Conservation (phyloP, 2,797 vertebrate species). For the Pseudochirops cupreus region DNA sequence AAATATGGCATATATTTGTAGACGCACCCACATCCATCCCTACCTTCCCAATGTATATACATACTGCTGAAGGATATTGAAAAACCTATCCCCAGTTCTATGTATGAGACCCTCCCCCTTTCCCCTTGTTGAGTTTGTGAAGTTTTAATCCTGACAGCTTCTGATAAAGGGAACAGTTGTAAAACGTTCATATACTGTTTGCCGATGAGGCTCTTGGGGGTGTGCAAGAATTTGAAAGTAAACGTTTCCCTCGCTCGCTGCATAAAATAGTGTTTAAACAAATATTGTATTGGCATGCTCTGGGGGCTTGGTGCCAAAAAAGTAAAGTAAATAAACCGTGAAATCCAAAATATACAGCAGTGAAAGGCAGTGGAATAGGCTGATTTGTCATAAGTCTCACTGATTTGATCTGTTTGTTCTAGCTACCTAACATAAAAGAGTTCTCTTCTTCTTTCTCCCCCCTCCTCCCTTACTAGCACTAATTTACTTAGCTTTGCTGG, state of each 20-base stretch:
- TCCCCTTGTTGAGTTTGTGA: constrained; percentile 56
- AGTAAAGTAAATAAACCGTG: constrained; percentile 88
- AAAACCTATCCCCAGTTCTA: neutral
- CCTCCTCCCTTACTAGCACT: constrained; percentile 49
- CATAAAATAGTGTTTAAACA: constrained; percentile 88
- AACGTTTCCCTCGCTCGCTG: constrained; percentile 82
- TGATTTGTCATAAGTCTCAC: constrained; percentile 76
- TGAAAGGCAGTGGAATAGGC: constrained; percentile 70
- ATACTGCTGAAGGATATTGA: neutral
- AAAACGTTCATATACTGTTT: constrained; percentile 81
- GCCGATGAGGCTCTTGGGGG: constrained; percentile 80
- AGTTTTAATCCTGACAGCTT: constrained; percentile 79
- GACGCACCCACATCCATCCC: neutral
- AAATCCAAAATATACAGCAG: constrained; percentile 89
- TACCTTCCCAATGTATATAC: neutral
- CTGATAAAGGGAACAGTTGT: constrained; percentile 82
- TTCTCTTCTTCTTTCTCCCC: constrained; percentile 5
- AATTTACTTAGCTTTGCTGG: constrained; percentile 59
- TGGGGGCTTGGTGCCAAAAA: constrained; percentile 85
- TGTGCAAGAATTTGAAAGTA: constrained; percentile 85
- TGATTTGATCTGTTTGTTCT: constrained; percentile 82
- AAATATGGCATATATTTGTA: neutral
- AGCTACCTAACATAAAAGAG: constrained; percentile 73
- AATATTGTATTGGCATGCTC: constrained; percentile 87
- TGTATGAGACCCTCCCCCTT: neutral